Evolutionary conservation across 2,797 vertebrate species (phyloP).

Genomic region (Tinamus major): DNA sequence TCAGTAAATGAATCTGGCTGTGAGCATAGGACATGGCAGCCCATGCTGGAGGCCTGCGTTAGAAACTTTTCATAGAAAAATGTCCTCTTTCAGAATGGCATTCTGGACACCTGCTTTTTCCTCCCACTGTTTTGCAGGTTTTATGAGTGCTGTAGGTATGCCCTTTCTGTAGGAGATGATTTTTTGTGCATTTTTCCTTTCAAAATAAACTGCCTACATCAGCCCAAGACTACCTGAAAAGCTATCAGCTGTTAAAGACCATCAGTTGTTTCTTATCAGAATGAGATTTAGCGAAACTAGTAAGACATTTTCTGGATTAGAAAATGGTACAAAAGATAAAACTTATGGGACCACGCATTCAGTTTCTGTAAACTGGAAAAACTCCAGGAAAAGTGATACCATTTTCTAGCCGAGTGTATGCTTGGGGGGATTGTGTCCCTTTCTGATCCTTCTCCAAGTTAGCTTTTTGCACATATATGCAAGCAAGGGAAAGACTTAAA

Average conservation of each 20-base stretch:
- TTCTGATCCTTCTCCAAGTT: background rate
- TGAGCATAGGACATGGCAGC: background rate
- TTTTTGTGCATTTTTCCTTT: background rate
- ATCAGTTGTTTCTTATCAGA: background rate
- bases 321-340: background rate
- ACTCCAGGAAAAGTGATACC: background rate
- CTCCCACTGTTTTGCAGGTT: background rate
- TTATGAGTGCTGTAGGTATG: background rate
- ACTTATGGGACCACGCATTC: accelerated
- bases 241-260: background rate
- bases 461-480: background rate
- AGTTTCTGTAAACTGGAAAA: background rate
- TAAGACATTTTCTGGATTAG: background rate
- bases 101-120: background rate
- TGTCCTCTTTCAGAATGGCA: background rate
- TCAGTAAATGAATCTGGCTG: background rate
- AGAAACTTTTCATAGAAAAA: background rate
- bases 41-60: background rate
- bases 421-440: background rate
- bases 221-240: background rate
- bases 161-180: background rate
- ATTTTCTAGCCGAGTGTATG: accelerated
- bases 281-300: background rate
- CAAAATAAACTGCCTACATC: background rate
- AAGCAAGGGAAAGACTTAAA: background rate